Conservation (phyloP, 1,140 invertebrate genomes). For the Spodoptera frugiperda region DNA sequence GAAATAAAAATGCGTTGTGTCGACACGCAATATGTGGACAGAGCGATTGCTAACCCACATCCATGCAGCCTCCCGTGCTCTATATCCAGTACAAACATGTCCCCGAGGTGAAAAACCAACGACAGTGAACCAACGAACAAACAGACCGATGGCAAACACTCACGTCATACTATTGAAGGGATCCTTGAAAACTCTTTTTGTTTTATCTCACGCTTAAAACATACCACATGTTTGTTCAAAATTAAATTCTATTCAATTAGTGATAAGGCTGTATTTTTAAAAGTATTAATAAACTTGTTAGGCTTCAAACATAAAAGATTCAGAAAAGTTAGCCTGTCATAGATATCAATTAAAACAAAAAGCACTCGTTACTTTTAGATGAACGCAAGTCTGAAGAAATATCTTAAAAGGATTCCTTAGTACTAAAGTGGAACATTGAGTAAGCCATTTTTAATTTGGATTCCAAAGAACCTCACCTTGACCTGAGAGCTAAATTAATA, state of each 20-base stretch:
- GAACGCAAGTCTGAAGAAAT: neutral
- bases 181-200: neutral
- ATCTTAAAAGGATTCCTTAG: neutral
- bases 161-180: neutral
- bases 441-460: constrained; percentile 3
- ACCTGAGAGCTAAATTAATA: constrained; percentile 28
- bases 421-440: neutral
- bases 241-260: neutral
- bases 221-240: neutral
- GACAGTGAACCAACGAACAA: constrained; percentile 20
- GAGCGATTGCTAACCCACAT: neutral
- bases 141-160: constrained; percentile 13
- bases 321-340: neutral
- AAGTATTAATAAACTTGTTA: too few species aligned
- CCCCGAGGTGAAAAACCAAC: neutral
- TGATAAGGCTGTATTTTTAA: neutral
- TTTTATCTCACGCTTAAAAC: neutral
- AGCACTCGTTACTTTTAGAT: neutral
- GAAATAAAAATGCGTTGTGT: too few species aligned
- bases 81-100: neutral
- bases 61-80: neutral
- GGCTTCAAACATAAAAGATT: neutral
- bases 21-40: neutral
- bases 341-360: neutral
- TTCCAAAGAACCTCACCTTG: constrained; percentile 12